Base-by-base conservation (phyloP, 2,888 invertebrate genomes). In the Antheraea assamensis region DNA sequence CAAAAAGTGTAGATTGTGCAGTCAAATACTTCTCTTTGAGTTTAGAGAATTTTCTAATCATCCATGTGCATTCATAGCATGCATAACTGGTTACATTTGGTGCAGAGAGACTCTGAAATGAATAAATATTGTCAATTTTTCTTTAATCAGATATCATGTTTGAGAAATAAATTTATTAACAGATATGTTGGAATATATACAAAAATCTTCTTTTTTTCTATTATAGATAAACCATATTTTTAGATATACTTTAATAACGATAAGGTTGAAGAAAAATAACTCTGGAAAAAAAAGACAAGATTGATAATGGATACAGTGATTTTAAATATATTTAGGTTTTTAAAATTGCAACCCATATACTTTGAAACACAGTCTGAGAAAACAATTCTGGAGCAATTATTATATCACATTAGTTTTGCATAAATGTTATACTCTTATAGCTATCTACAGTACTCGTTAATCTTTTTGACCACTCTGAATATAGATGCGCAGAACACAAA, bases 51-150 rank as follows among this genome's bases (percentile, higher is more conserved):
- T 72, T 70, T 21, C 19, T 24, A 35, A 61, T 70, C 47, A 61
- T 35, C 35, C 55, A 70, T 10, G 35, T 58, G 42, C 73, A 70
- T 24, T 73, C 47, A 30, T 70, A 47, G 19, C 70, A 70, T 61
- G 42, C 70, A 58, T 73, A 47, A 19, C 42, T 21, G 31, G 30
- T n/a, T 35, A 35, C 13, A 35, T 17, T 35, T 68, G 35, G 31
- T 10, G 31, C 47, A 42, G 27, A 24, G 21, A 42, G 1, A 72
- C 27, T 4, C 47, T 47, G 47, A 42, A 42, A 64, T 68, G 27
- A 47, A 19, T n/a, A 47, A 24, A 21, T 64, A 21, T 30, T 30
- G 13, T 13, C 2, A 52, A 21, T 52, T 52, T 21, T 52, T 4
- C 2, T 7, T 19, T 21, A 52, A 19, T 52, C 0, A 5, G 7